Evolutionary conservation across 2,113 vertebrate species (phyloP), one percentile per base, ranked within the genome.

Genomic region (Malurus alboscapulatus): DNA sequence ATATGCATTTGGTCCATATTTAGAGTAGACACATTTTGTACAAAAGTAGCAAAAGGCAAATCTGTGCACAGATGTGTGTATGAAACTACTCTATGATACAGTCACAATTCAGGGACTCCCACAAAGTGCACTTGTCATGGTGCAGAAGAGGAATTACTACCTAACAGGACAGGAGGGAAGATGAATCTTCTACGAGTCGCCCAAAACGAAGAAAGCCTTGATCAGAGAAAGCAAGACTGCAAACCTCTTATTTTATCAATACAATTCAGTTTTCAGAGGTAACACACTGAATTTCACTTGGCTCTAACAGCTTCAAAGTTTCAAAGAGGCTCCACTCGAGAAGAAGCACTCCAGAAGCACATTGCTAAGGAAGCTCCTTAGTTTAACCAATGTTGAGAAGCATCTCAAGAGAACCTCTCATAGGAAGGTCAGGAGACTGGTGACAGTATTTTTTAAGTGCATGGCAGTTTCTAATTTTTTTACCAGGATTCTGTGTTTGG

Each of bases 31-130:
- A 5, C 25, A 53, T 30, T 44, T 62, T 57, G 26, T 42, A 54
- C 13, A 89, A 58, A 76, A n/a, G 36, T 17, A 42, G 9, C 8
- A 3, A 2, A 44, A 76, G 27, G 51, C 7, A 82, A 44, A 80
- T 27, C 15, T 45, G 21, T 51, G 44, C 0, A 0, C 1, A 1
- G 12, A 0, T 5, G 3, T 22, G 17, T 50, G 6, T 27, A 17
- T 22, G 42, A 77, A 87, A 88, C 5, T 53, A n/a, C 20, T 55
- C 38, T 47, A 18, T n/a, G 17, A 15, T 71, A 58, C 15, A 47
- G 14, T 1, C 2, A 2, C 32, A 63, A 14, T 66, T 66, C 54
- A 77, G 57, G 36, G 7, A 57, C 36, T 68, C 32, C 1, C 27
- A 80, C 63, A 63, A 86, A 51, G 26, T 4, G 3, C 10, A 26